Percentiles rank a stretch among this genome's conserved stretches.
Evolutionary conservation across 2,797 vertebrate genomes (phyloP).

Genomic region (Eremophila alpestris): DNA sequence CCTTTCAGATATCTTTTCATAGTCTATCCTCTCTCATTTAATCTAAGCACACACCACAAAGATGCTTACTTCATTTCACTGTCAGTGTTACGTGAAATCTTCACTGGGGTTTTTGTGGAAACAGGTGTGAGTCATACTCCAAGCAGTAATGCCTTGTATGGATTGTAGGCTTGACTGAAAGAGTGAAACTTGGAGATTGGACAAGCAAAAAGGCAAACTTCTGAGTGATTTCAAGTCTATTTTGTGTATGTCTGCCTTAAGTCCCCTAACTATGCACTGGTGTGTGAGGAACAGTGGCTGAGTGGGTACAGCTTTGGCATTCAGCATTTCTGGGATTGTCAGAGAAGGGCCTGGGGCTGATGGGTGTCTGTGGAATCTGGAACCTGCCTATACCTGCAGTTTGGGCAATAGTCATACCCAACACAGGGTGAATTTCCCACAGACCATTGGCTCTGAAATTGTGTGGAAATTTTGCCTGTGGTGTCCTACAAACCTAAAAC

Average conservation of each 20-base stretch:
- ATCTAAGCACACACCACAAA: not conserved
- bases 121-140: not conserved
- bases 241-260: not conserved
- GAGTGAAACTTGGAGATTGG: not conserved
- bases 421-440: not conserved
- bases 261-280: not conserved
- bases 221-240: not conserved
- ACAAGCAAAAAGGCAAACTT: not conserved
- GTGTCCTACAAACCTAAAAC: not conserved
- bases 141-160: not conserved
- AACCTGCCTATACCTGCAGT: not conserved
- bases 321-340: not conserved
- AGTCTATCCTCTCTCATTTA: not conserved
- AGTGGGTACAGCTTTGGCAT: not conserved
- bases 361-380: not conserved
- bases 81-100: not conserved
- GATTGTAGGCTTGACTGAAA: not conserved
- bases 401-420: not conserved
- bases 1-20: not conserved
- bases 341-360: not conserved
- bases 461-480: not conserved
- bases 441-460: not conserved
- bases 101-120: not conserved
- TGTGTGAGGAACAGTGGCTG: not conserved
- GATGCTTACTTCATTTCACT: not conserved